Conservation (phyloP, 2,113 vertebrate genomes). For the Callochromis pleurospilus region DNA sequence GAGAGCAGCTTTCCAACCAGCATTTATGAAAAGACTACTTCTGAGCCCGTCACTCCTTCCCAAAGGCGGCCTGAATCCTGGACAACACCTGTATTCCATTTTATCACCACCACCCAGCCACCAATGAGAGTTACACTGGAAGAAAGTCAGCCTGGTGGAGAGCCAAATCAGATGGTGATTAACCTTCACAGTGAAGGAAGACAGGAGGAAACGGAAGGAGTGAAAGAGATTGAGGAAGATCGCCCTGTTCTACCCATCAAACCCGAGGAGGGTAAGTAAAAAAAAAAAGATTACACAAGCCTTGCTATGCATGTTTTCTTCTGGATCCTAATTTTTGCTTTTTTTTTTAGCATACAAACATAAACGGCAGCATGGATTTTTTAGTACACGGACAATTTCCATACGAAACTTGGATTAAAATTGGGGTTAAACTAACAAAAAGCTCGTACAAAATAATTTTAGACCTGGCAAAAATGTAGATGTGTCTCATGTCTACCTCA, state of each 20-base stretch:
- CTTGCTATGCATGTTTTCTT: neutral
- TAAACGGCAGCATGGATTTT: neutral
- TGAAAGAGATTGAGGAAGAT: constrained; percentile 53
- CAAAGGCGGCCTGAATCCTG: neutral
- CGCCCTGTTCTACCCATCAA: constrained; percentile 37
- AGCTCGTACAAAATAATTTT: neutral
- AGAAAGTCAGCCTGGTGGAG: constrained; percentile 29
- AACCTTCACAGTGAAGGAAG: constrained; percentile 42
- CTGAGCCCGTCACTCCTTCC: neutral
- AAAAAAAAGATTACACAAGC: neutral
- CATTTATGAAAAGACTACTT: neutral
- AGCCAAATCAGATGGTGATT: constrained; percentile 22
- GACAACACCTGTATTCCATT: constrained; percentile 21
- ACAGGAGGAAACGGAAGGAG: neutral
- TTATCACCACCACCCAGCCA: constrained; percentile 56
- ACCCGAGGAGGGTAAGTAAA: constrained; percentile 74
- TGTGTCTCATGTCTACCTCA: accelerated
- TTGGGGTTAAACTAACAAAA: neutral
- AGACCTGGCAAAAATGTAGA: neutral
- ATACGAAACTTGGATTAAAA: neutral
- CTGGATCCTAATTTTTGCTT: neutral
- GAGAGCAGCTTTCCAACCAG: neutral
- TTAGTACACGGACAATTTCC: neutral
- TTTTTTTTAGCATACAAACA: neutral
- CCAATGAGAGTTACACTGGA: constrained; percentile 29